Evolutionary conservation across 2,797 vertebrate species (phyloP).

Genomic region (Poeciliopsis turneri): DNA sequence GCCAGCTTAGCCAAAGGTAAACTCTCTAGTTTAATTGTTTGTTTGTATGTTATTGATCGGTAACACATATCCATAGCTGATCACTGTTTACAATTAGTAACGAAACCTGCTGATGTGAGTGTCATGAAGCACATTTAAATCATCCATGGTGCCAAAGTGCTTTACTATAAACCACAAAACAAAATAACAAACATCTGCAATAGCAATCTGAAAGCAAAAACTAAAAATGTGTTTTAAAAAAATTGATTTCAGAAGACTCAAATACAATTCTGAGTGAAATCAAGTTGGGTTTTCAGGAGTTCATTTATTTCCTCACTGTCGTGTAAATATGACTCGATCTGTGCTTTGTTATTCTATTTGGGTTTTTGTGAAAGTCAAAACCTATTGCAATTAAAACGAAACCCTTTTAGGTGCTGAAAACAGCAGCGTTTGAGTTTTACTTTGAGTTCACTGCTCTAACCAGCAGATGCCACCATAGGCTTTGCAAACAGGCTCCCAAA

Average conservation of each 20-base stretch:
- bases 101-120: background rate
- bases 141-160: background rate
- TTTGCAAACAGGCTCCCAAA: constrained; percentile 13
- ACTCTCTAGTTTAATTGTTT: background rate
- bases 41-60: background rate
- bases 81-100: background rate
- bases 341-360: background rate
- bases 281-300: background rate
- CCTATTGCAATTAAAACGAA: background rate
- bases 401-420: background rate
- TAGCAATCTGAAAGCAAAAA: background rate
- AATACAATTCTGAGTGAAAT: background rate
- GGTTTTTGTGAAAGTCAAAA: background rate
- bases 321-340: background rate
- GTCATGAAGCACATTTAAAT: background rate
- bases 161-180: background rate
- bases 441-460: constrained; percentile 31
- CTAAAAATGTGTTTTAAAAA: background rate
- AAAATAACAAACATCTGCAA: background rate
- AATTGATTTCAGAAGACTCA: background rate
- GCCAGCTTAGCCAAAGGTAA: background rate
- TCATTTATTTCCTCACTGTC: background rate
- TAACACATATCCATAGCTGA: background rate
- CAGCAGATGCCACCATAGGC: constrained; percentile 71
- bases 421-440: background rate